Conservation (phyloP, 2,113 vertebrate genomes). For the Sphaerodactylus townsendi region DNA sequence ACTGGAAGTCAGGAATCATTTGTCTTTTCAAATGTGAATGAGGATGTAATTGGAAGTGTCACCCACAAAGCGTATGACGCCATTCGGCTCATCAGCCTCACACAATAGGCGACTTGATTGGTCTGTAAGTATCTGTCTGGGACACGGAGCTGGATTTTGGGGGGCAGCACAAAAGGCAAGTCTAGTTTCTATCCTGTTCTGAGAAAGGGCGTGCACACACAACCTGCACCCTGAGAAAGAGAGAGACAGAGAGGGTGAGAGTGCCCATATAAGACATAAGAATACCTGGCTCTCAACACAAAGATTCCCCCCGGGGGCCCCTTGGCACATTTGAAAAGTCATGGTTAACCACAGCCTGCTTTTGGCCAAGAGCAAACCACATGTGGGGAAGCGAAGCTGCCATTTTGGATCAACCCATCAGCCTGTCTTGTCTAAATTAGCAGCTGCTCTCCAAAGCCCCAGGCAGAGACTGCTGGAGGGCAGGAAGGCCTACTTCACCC, state of each 20-base stretch:
- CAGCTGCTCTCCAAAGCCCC: too few relatives aligned
- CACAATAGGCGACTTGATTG: conserved; percentile 24
- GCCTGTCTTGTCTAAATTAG: too few relatives aligned
- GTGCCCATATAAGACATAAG: background rate
- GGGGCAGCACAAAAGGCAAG: background rate
- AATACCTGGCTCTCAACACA: background rate
- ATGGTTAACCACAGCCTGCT: too few relatives aligned
- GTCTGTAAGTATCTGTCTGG: background rate
- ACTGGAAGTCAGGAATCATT: background rate
- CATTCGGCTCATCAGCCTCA: background rate
- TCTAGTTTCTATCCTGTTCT: background rate
- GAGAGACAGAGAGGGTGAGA: too few relatives aligned
- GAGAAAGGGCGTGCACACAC: background rate
- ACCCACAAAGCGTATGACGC: background rate
- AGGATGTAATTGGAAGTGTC: conserved; percentile 13
- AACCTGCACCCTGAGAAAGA: background rate
- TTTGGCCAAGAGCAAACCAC: too few relatives aligned
- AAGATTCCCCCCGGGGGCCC: too few relatives aligned
- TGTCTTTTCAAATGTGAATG: conserved; percentile 16
- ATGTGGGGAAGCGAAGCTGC: too few relatives aligned
- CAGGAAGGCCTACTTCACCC: too few relatives aligned
- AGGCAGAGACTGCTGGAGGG: too few relatives aligned
- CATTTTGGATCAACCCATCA: too few relatives aligned
- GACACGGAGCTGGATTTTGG: background rate
- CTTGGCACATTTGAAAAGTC: too few relatives aligned